Conservation (phyloP, 2,888 invertebrate genomes). For the Mesochorus sp. region DNA sequence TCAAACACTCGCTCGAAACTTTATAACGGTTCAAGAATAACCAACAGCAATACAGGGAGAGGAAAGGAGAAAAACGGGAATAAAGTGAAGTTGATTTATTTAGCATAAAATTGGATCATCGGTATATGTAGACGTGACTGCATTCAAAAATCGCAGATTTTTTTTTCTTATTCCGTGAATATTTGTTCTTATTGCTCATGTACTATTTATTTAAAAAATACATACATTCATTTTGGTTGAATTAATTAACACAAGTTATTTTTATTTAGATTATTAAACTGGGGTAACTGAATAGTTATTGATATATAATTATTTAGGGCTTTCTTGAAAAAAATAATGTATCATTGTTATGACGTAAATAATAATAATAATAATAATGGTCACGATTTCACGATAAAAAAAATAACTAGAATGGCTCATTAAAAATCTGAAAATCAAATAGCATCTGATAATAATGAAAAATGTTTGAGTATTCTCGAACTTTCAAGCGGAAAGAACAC, state of each 20-base stretch:
- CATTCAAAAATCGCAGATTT: constrained; percentile 26
- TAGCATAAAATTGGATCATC: constrained; percentile 45
- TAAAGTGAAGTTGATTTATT: constrained; percentile 50
- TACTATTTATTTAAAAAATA: constrained; percentile 6
- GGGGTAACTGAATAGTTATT: too few relatives aligned
- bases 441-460: too few relatives aligned
- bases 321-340: too few relatives aligned
- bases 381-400: too few relatives aligned
- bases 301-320: too few relatives aligned
- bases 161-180: constrained; percentile 10
- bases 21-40: constrained; percentile 47
- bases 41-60: constrained; percentile 7
- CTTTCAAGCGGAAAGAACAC: constrained; percentile 4
- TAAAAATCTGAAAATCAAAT: too few relatives aligned
- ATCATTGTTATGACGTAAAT: too few relatives aligned
- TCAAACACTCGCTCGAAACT: constrained; percentile 39
- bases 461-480: neutral
- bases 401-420: too few relatives aligned
- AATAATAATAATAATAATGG: too few relatives aligned
- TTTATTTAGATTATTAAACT: neutral
- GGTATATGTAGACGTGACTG: constrained; percentile 3
- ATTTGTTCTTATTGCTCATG: constrained; percentile 1
- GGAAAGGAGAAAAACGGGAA: neutral
- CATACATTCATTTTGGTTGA: neutral
- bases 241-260: neutral